Conservation (phyloP, 2,888 invertebrate genomes). For the Stenurella melanura region DNA sequence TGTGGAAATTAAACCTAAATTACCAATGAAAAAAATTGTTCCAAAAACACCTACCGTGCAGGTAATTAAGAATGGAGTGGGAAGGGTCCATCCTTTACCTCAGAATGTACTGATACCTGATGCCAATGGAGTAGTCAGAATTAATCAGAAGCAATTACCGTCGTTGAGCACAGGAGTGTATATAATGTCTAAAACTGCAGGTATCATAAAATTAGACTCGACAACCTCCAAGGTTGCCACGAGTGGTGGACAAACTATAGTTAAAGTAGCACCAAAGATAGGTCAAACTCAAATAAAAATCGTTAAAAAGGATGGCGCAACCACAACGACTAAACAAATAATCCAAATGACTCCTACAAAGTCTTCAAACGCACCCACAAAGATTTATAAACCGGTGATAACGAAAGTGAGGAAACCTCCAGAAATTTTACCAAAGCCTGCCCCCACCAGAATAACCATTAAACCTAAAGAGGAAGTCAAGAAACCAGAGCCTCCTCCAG, state of each 20-base stretch:
- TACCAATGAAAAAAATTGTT: conserved; percentile 46
- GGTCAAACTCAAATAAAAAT: conserved; percentile 74
- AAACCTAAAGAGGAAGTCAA: conserved; percentile 47
- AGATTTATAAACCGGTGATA: conserved; percentile 46
- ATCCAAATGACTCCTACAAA: conserved; percentile 59
- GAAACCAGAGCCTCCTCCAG: conserved; percentile 42
- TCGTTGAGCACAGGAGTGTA: conserved; percentile 80
- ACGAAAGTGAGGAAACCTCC: conserved; percentile 51
- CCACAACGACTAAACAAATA: conserved; percentile 59
- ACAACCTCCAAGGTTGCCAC: conserved; percentile 70
- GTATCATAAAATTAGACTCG: conserved; percentile 83
- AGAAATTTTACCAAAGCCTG: conserved; percentile 52
- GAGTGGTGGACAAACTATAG: conserved; percentile 70
- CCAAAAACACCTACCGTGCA: conserved; percentile 48
- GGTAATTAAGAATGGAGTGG: conserved; percentile 61
- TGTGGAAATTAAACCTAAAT: conserved; percentile 55
- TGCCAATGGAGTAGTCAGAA: conserved; percentile 83
- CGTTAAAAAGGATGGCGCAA: conserved; percentile 68
- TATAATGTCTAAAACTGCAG: conserved; percentile 86
- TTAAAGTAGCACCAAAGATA: conserved; percentile 75
- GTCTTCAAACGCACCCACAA: conserved; percentile 41
- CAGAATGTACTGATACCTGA: conserved; percentile 74
- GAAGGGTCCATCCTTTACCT: conserved; percentile 60
- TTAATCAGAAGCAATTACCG: conserved; percentile 84
- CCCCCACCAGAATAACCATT: conserved; percentile 37